Evolutionary conservation across 2,113 vertebrate species (phyloP).

Genomic region (Phylloscopus whistleri): DNA sequence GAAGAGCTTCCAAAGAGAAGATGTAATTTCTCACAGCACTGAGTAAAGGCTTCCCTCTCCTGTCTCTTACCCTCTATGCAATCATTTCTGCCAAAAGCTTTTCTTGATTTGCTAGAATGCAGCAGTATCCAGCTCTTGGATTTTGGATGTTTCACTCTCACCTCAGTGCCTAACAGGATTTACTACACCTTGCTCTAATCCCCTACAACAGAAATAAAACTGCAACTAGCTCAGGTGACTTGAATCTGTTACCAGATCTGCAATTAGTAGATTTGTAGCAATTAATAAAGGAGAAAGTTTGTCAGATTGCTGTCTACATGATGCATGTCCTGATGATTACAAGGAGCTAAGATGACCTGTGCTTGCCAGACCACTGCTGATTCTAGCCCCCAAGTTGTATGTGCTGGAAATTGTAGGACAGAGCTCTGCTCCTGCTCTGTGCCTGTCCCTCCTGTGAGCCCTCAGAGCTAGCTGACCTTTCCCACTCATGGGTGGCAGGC

Average conservation of each 20-base stretch:
- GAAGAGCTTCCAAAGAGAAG: neutral
- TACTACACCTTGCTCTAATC: neutral
- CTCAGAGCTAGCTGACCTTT: neutral
- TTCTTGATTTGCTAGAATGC: neutral
- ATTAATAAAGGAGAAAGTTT: neutral
- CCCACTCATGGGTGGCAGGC: neutral
- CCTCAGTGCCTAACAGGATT: neutral
- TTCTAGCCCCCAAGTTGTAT: neutral
- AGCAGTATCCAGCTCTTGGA: neutral
- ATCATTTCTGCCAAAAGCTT: neutral
- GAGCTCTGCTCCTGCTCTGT: neutral
- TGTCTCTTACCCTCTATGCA: neutral
- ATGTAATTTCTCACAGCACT: neutral
- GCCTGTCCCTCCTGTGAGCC: neutral
- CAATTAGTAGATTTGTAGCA: neutral
- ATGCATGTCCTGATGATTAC: neutral
- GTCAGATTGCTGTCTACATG: neutral
- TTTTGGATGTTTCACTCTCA: neutral
- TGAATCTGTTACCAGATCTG: neutral
- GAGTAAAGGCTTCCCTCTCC: neutral
- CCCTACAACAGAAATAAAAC: neutral
- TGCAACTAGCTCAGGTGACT: neutral
- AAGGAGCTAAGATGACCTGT: fast-evolving
- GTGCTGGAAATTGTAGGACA: neutral
- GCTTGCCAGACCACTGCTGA: fast-evolving